Percentiles rank a stretch among this genome's conserved stretches.
phyloP scores from a whole-genome alignment of 2,113 vertebrate species.

The Erythrocebus patas region DNA sequence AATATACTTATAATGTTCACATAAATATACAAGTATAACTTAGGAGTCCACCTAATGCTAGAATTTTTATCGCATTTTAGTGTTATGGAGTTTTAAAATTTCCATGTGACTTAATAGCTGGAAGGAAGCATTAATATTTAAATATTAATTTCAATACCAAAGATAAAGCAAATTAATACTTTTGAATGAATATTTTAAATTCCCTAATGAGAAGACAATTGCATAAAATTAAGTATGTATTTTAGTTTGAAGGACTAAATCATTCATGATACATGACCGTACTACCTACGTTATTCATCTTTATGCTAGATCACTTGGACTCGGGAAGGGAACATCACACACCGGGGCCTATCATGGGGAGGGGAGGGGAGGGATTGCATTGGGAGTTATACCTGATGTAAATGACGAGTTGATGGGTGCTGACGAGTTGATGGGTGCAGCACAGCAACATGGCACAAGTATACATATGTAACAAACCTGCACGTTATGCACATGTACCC shows the following conservation, averaged over 20 bases:
- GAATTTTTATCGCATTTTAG: neutral
- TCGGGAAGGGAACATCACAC: no score
- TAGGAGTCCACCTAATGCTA: neutral
- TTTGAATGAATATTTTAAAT: slow-evolving; percentile 53
- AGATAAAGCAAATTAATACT: slow-evolving; percentile 30
- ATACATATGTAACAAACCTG: no score
- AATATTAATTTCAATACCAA: slow-evolving; percentile 54
- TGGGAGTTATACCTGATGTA: no score
- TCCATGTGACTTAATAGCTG: neutral
- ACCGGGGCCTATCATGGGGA: no score
- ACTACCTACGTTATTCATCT: neutral
- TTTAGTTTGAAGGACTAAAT: slow-evolving; percentile 42
- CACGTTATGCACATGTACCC: no score
- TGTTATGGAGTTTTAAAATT: neutral
- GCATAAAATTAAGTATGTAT: neutral
- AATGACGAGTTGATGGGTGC: no score
- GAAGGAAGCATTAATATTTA: slow-evolving; percentile 50
- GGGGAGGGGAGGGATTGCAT: no score
- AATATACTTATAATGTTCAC: neutral
- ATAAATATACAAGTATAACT: neutral
- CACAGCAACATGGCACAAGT: no score
- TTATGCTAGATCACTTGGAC: neutral
- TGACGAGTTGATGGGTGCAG: no score
- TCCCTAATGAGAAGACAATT: slow-evolving; percentile 21
- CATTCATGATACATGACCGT: neutral